These are phyloP conservation scores for Bombus terrestris DNA, from an alignment of 1,140 invertebrate genomes.

Conservation along the genomic window DNA sequence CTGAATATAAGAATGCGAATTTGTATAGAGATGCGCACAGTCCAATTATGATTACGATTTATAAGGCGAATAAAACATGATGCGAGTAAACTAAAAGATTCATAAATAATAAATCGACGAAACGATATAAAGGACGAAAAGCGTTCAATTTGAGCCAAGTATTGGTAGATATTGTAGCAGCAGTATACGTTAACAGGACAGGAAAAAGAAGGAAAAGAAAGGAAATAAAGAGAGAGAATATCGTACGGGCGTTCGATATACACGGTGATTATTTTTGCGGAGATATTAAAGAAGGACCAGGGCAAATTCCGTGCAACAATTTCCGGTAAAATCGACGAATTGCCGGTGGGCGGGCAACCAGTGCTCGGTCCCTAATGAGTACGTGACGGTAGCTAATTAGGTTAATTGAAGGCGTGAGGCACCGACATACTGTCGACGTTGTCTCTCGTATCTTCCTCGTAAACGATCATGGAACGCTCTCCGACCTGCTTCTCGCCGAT, in stretches of 20 bases:
- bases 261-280: background rate
- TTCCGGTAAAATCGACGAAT: constrained; percentile 32
- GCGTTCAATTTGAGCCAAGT: no score
- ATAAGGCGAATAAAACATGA: no score
- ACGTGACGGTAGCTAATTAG: constrained; percentile 57
- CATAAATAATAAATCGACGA: no score
- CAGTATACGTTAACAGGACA: background rate
- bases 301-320: constrained; percentile 1
- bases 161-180: background rate
- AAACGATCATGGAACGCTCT: constrained; percentile 36
- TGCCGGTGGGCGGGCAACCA: background rate
- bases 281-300: background rate
- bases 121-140: no score
- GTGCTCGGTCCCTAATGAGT: constrained; percentile 41
- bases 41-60: no score
- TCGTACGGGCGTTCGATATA: background rate
- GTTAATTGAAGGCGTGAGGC: constrained; percentile 60
- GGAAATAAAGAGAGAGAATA: background rate
- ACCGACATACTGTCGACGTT: constrained; percentile 34
- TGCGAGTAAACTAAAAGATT: no score
- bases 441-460: constrained; percentile 28
- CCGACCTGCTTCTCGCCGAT: constrained; percentile 29
- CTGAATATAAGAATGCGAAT: no score
- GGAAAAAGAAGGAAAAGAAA: background rate
- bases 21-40: no score